Evolutionary conservation across 2,797 vertebrate species (phyloP), one percentile per base, ranked within the genome.

Genomic region (Sylvia borin): DNA sequence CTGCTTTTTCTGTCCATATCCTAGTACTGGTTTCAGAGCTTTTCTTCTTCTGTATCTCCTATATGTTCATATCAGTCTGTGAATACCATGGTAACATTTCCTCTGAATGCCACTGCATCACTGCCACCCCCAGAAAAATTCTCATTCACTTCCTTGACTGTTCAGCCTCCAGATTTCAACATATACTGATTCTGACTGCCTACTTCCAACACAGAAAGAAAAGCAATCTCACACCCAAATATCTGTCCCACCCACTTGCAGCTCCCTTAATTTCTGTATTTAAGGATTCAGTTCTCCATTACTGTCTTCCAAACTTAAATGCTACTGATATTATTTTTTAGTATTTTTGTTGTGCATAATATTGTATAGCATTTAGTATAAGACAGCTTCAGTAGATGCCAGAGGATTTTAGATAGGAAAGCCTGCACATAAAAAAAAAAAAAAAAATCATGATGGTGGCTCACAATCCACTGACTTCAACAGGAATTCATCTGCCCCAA

Each of bases 111-210:
- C 79, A 84, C 72, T 77, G 88, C 76, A 90, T 83, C 86, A 71
- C 53, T 81, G 66, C 84, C 93, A 79, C 91, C 94, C 92, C 88
- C 94, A 86, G 84, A 95, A 93, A 94, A 81, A 84, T 92, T 82
- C 92, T 96, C 95, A 96, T 94, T 97, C 93, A 94, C 70, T 79
- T 92, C 78, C 62, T 72, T 55, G 79, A 73, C 75, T 96, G 76
- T 88, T 90, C 91, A 93, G 75, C 85, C 92, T 93, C 85, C 91
- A 76, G 67, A 92, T 92, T 94, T 94, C 70, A 84, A 60, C 45
- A 82, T 88, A 73, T 57, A 86, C 64, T 61, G 85, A 88, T 79
- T 79, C n/a, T 54, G 42, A 74, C 65, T 91, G 84, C 76, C 90
- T 86, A 81, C 90, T 82, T 93, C 70, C 48, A 92, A 53, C 34